Conservation (phyloP, 2,113 vertebrate genomes). For the Zeus faber region DNA sequence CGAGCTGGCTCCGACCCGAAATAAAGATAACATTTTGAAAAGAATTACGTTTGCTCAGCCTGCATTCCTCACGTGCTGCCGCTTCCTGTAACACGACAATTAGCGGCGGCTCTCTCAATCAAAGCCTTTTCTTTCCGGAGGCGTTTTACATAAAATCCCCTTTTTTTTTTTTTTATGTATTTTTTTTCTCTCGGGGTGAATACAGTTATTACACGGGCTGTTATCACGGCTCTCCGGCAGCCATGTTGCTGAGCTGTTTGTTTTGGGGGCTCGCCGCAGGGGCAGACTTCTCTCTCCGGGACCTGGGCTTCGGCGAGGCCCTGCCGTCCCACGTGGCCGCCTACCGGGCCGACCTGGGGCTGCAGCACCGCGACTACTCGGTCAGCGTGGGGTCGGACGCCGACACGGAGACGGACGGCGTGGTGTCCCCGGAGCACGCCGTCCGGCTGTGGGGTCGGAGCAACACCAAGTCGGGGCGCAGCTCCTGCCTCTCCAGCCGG, state of each 20-base stretch:
- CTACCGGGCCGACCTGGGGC: constrained; percentile 84
- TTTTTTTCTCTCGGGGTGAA: constrained; percentile 5
- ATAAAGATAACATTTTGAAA: not conserved
- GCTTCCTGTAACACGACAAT: constrained; percentile 38
- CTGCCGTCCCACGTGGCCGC: constrained; percentile 81
- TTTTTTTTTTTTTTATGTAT: constrained; percentile 4
- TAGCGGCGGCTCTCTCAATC: constrained; percentile 2
- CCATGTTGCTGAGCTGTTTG: too few species aligned
- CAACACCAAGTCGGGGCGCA: constrained; percentile 90
- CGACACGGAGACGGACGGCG: constrained; percentile 87
- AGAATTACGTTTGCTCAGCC: constrained; percentile 19
- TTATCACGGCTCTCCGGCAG: not conserved
- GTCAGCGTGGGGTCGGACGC: constrained; percentile 87
- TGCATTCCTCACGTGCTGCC: constrained; percentile 31
- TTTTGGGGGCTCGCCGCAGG: constrained; percentile 74
- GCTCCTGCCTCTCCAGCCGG: constrained; percentile 94
- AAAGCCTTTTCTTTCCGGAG: not conserved
- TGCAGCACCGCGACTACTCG: constrained; percentile 90
- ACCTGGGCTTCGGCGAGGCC: constrained; percentile 87
- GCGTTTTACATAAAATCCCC: constrained; percentile 3
- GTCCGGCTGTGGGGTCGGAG: constrained; percentile 89
- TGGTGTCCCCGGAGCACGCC: constrained; percentile 88
- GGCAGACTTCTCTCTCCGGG: constrained; percentile 86
- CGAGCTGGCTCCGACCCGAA: constrained; percentile 22
- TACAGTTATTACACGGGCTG: constrained; percentile 10